Percentiles rank a stretch among this genome's conserved stretches.
Evolutionary conservation across 2,113 vertebrate genomes (phyloP).

Genomic region (Perca flavescens): DNA sequence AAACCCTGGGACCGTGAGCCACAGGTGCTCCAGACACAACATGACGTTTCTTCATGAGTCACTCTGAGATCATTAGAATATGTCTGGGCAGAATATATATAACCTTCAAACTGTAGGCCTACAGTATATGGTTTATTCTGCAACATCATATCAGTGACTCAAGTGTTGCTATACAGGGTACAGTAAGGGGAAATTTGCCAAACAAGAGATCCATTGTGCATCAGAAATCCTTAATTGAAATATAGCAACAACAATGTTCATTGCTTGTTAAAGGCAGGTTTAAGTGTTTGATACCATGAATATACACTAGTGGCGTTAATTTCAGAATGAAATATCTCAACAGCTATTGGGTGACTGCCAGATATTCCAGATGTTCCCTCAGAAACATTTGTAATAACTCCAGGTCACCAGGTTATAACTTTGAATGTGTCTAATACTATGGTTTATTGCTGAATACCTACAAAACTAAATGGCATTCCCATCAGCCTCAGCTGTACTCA

Average conservation of each 20-base stretch:
- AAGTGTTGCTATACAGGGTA: background rate
- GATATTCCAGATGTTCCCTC: too few species aligned
- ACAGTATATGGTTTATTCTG: background rate
- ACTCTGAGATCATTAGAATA: conserved; percentile 42
- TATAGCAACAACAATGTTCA: background rate
- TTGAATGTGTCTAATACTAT: too few species aligned
- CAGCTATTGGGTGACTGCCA: too few species aligned
- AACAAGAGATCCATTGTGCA: background rate
- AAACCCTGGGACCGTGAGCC: conserved; percentile 27
- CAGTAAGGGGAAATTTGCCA: background rate
- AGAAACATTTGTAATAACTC: too few species aligned
- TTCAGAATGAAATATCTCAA: too few species aligned
- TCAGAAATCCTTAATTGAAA: background rate
- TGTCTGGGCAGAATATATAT: background rate
- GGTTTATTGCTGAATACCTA: background rate
- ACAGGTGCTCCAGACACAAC: conserved; percentile 63
- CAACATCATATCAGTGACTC: background rate
- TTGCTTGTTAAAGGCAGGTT: background rate
- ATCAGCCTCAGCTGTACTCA: too few species aligned
- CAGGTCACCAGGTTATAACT: too few species aligned
- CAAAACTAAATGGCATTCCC: background rate
- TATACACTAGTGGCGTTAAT: too few species aligned
- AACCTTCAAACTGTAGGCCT: background rate
- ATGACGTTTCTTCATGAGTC: conserved; percentile 56
- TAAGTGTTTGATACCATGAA: too few species aligned